phyloP scores from a whole-genome alignment of 2,113 vertebrate species.

The Brachirus orientalis region DNA sequence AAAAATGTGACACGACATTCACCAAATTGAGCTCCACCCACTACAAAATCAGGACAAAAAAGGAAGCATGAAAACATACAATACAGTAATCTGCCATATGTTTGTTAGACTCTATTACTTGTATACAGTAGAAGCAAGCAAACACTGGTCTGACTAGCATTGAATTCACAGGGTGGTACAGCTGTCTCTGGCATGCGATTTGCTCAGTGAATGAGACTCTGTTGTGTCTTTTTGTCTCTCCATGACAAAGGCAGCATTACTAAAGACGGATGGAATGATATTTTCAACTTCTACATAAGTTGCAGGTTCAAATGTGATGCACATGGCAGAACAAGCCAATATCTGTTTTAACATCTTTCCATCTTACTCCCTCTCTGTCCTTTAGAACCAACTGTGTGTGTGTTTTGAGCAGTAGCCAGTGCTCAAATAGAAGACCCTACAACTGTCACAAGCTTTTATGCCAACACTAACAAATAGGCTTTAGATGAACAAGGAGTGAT shows the following conservation, averaged over 20 bases:
- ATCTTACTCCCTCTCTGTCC: constrained; percentile 23
- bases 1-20: too few species aligned
- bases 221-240: constrained; percentile 2
- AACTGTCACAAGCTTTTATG: constrained; percentile 43
- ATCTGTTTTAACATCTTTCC: constrained; percentile 12
- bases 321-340: not conserved
- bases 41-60: too few species aligned
- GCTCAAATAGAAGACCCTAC: constrained; percentile 23
- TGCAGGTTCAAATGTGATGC: constrained; percentile 5
- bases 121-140: constrained; percentile 9
- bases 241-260: not conserved
- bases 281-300: constrained; percentile 3
- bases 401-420: constrained; percentile 10
- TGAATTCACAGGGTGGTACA: constrained; percentile 37
- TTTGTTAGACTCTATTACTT: too few species aligned
- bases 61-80: too few species aligned
- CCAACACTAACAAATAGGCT: constrained; percentile 18
- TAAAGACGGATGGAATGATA: not conserved
- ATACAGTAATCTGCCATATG: not conserved
- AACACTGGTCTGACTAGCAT: constrained; percentile 40
- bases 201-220: constrained; percentile 33
- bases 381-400: constrained; percentile 48
- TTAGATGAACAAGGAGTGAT: not conserved
- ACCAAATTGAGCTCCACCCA: too few species aligned
- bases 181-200: constrained; percentile 41